A percentile compares a stretch with the other conserved stretches of the same genome.
These are phyloP conservation scores for Peribatodes rhomboidaria DNA, from an alignment of 2,888 invertebrate species.

Conservation along the genomic window DNA sequence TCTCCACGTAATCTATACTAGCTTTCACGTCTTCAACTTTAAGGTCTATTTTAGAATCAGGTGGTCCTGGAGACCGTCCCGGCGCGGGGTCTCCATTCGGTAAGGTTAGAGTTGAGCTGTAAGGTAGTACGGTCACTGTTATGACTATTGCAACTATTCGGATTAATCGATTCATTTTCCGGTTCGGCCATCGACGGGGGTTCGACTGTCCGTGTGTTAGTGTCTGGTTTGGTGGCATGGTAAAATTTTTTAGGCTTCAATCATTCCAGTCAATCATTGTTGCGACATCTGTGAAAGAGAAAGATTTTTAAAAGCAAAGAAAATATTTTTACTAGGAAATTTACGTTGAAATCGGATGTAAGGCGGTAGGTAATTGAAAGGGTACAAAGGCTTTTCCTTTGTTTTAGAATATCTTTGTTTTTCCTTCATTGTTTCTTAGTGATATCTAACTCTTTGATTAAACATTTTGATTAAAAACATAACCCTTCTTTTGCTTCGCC, in stretches of 20 bases:
- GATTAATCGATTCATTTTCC: constrained; percentile 62
- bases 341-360: constrained; percentile 6
- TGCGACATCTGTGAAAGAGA: constrained; percentile 50
- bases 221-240: constrained; percentile 48
- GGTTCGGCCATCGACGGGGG: constrained; percentile 54
- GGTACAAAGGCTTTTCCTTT: constrained; percentile 7
- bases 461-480: not conserved
- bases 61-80: constrained; percentile 89
- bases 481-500: no score
- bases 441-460: not conserved
- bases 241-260: constrained; percentile 26
- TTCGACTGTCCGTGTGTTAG: constrained; percentile 36
- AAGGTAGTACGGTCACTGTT: constrained; percentile 75
- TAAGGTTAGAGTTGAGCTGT: constrained; percentile 72
- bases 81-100: constrained; percentile 89
- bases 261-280: constrained; percentile 44
- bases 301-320: not conserved
- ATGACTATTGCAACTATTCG: constrained; percentile 60
- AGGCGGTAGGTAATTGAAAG: not conserved
- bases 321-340: not conserved
- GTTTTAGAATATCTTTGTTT: constrained; percentile 6
- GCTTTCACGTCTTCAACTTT: constrained; percentile 56
- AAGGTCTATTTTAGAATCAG: constrained; percentile 54
- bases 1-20: constrained; percentile 64
- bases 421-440: not conserved